Percentiles rank a stretch among this genome's conserved stretches.
phyloP scores from a whole-genome alignment of 2,797 vertebrate genomes.

The Gymnothorax reevesii region DNA sequence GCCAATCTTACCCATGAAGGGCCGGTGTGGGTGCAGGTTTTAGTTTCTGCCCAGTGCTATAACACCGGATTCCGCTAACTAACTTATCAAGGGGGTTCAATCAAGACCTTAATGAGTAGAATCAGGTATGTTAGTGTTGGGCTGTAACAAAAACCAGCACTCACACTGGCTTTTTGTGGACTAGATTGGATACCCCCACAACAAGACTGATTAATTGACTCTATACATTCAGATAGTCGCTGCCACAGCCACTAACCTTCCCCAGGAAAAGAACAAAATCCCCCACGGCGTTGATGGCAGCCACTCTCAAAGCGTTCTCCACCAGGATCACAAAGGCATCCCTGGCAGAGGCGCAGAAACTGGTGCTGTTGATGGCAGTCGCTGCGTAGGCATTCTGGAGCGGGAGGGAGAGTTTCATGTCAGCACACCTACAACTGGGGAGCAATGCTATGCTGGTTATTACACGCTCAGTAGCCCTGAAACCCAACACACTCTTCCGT shows the following conservation, averaged over 20 bases:
- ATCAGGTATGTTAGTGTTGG: too few species aligned
- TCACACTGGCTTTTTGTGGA: too few species aligned
- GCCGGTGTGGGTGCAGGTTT: too few species aligned
- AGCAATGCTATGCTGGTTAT: background rate
- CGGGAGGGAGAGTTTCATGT: background rate
- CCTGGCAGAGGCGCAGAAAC: slow-evolving; percentile 96
- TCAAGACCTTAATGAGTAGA: too few species aligned
- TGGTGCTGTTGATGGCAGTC: slow-evolving; percentile 97
- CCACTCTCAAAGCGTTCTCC: slow-evolving; percentile 93
- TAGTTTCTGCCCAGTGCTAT: too few species aligned
- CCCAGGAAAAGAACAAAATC: slow-evolving; percentile 97
- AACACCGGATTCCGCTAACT: too few species aligned
- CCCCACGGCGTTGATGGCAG: slow-evolving; percentile 94
- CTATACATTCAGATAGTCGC: background rate
- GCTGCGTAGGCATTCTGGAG: slow-evolving; percentile 94
- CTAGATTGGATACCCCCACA: too few species aligned
- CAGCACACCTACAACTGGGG: background rate
- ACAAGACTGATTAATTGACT: background rate
- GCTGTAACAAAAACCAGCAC: too few species aligned
- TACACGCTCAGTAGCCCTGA: background rate
- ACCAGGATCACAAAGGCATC: slow-evolving; percentile 96
- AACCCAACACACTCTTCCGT: background rate
- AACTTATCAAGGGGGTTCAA: too few species aligned
- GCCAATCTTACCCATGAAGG: too few species aligned
- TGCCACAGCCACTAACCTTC: slow-evolving; percentile 77